Conservation (phyloP, 2,113 vertebrate genomes). For the Gobio gobio region DNA sequence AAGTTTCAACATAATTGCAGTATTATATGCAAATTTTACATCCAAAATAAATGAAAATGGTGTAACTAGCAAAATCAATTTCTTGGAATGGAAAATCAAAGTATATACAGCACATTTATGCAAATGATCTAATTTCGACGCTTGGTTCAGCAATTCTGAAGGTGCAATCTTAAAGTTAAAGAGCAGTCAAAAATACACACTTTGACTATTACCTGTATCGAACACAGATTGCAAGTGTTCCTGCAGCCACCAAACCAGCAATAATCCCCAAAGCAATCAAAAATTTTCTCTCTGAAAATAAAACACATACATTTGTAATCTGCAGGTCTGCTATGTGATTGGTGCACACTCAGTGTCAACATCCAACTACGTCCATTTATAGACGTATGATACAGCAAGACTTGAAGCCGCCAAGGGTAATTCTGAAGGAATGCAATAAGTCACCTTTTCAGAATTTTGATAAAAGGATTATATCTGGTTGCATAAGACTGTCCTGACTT, state of each 20-base stretch:
- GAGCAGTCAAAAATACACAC: neutral
- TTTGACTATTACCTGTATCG: conserved; percentile 52
- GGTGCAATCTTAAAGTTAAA: neutral
- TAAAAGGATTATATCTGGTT: conserved; percentile 21
- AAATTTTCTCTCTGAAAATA: conserved; percentile 51
- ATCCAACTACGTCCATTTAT: neutral
- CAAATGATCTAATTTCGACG: neutral
- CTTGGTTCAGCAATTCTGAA: neutral
- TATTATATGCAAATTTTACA: neutral
- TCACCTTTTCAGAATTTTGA: conserved; percentile 22
- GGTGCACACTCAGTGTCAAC: neutral
- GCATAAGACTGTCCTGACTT: conserved; percentile 33
- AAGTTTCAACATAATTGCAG: neutral
- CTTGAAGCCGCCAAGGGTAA: conserved; percentile 20
- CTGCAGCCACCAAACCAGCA: conserved; percentile 44
- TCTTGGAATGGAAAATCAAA: neutral
- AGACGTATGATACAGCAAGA: conserved; percentile 6
- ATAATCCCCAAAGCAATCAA: conserved; percentile 50
- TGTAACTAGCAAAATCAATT: neutral
- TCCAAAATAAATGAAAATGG: neutral
- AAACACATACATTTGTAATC: conserved; percentile 31
- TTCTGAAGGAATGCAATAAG: conserved; percentile 2
- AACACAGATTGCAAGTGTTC: conserved; percentile 37
- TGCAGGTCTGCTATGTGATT: neutral
- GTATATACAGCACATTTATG: neutral